Evolutionary conservation across 2,797 vertebrate species (phyloP).

Genomic region (Sandelia bainsii): DNA sequence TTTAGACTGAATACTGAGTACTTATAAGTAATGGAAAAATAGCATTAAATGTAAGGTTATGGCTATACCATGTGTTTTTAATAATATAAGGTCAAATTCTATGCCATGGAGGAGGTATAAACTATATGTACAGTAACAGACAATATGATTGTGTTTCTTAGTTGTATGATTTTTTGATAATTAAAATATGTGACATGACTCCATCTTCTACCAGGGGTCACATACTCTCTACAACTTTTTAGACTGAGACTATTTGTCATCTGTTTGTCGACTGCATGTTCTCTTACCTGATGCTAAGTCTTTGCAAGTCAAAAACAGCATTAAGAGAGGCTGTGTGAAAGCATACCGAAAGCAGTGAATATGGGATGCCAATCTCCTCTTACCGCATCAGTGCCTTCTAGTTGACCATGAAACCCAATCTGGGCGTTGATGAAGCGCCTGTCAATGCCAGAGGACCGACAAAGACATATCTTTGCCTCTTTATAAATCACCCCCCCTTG

Average conservation of each 20-base stretch:
- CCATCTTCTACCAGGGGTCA: background rate
- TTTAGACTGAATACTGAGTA: too few species aligned
- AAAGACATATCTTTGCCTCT: conserved; percentile 68
- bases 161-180: too few species aligned
- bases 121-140: background rate
- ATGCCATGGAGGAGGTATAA: too few species aligned
- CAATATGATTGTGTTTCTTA: background rate
- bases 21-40: too few species aligned
- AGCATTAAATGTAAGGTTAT: too few species aligned
- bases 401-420: conserved; percentile 77
- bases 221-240: too few species aligned
- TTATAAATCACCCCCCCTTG: conserved; percentile 72
- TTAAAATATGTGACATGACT: background rate
- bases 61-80: too few species aligned
- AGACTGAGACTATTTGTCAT: background rate
- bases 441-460: conserved; percentile 65
- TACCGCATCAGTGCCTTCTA: conserved; percentile 64
- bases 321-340: conserved; percentile 17
- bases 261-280: background rate
- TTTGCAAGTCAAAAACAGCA: conserved; percentile 36
- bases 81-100: too few species aligned
- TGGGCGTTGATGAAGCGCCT: conserved; percentile 75
- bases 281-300: conserved; percentile 13
- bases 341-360: conserved; percentile 2
- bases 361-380: conserved; percentile 59